phyloP scores from a whole-genome alignment of 1,140 invertebrate species.

The Drosophila baimaii region DNA sequence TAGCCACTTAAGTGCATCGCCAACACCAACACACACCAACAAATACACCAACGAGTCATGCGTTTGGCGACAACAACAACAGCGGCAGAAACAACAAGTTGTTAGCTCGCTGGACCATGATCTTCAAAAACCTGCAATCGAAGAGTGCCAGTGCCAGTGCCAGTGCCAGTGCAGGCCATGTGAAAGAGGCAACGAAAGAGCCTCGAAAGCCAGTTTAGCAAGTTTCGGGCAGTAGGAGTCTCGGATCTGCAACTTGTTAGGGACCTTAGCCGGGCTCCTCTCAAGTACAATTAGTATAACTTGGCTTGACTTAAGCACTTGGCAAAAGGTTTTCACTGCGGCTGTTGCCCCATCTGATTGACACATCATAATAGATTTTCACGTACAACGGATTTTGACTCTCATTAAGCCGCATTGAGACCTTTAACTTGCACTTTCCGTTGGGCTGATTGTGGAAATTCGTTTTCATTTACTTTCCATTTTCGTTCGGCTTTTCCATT shows the following conservation, averaged over 20 bases:
- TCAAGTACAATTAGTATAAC: slow-evolving; percentile 34
- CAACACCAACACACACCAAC: slow-evolving; percentile 43
- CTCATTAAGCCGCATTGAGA: slow-evolving; percentile 14
- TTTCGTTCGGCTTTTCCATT: slow-evolving; percentile 27
- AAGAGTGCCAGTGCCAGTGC: slow-evolving; percentile 54
- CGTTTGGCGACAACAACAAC: slow-evolving; percentile 66
- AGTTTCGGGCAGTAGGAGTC: slow-evolving; percentile 54
- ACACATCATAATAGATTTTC: slow-evolving; percentile 25
- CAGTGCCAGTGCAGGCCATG: slow-evolving; percentile 38
- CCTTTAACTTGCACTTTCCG: slow-evolving; percentile 33
- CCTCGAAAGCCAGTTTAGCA: slow-evolving; percentile 72
- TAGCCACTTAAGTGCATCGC: slow-evolving; percentile 68
- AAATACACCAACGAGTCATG: slow-evolving; percentile 42
- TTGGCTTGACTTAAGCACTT: neutral
- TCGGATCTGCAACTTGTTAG: slow-evolving; percentile 35
- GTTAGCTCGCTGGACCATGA: slow-evolving; percentile 68
- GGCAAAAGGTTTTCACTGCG: slow-evolving; percentile 12
- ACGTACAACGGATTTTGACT: slow-evolving; percentile 2
- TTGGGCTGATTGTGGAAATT: slow-evolving; percentile 22
- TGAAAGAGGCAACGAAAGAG: slow-evolving; percentile 51
- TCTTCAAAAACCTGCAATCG: slow-evolving; percentile 77
- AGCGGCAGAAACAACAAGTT: slow-evolving; percentile 53
- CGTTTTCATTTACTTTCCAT: slow-evolving; percentile 38
- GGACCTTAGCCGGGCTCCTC: slow-evolving; percentile 15
- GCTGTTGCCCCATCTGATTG: slow-evolving; percentile 14